Base-by-base conservation (phyloP, 2,113 vertebrate genomes). In the Acrocephalus kingi region DNA sequence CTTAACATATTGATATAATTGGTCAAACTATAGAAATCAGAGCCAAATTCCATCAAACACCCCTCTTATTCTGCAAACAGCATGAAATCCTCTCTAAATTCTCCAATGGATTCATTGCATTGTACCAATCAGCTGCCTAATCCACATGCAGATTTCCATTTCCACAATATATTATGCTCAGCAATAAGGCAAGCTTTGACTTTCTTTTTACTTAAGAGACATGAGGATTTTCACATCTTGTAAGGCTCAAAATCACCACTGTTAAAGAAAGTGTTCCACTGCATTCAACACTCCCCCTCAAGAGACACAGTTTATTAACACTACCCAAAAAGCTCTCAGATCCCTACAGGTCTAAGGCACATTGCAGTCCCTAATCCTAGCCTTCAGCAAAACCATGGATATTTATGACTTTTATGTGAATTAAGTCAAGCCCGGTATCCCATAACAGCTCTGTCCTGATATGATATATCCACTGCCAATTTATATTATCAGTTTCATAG, bases 11-110 rank as follows among this genome's bases (percentile, higher is more conserved):
- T 31, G 46, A 23, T 78, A 91, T 78, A 91, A 82, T 39, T 67
- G 41, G 35, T 30, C 43, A 85, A 51, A 58, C 46, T 66, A 64
- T 6, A 76, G 71, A 83, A 94, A 82, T 27, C 27, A 43, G 63
- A 92, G 62, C 15, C 58, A 84, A 91, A 91, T 73, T 73, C 74
- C 25, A 79, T 87, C 61, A 72, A 91, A 78, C 27, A 68, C 14
- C 13, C 24, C 58, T 73, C 12, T 2, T 46, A 62, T 52, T 82
- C 62, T 64, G n/a, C 33, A 56, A 79, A 61, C 25, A 77, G 35
- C 72, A 62, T 79, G 37, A 95, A 96, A 94, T 72, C 41, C 54
- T 72, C 56, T 61, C 69, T 78, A 82, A 89, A 91, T 52, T 84
- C 93, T 54, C 74, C 31, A 43, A 3, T 51, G 67, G 54, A 62